phyloP scores from a whole-genome alignment of 2,113 vertebrate genomes.

The Esox niger region DNA sequence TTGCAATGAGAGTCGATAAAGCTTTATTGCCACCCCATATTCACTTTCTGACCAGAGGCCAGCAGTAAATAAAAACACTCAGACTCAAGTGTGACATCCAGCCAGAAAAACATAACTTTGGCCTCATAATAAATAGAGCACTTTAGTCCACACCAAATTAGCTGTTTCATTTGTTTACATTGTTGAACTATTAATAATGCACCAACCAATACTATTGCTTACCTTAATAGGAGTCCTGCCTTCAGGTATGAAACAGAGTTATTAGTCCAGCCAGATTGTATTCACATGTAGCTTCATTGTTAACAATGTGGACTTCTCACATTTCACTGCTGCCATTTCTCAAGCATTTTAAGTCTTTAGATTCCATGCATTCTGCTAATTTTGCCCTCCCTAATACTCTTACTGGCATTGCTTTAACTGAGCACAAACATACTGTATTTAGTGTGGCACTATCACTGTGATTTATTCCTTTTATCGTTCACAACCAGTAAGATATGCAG shows the following conservation, averaged over 20 bases:
- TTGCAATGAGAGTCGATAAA: neutral
- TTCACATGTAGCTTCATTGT: neutral
- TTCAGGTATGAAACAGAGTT: neutral
- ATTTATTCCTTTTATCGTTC: neutral
- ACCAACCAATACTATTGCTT: neutral
- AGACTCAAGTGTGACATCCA: neutral
- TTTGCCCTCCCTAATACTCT: neutral
- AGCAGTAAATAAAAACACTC: conserved; percentile 9
- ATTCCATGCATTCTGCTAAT: neutral
- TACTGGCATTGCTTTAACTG: too few species aligned
- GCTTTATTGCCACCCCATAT: neutral
- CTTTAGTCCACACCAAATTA: neutral
- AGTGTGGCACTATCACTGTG: neutral
- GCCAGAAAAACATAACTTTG: neutral
- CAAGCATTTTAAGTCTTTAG: neutral
- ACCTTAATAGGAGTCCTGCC: neutral
- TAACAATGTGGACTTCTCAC: neutral
- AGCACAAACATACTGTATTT: neutral
- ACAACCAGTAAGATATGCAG: neutral
- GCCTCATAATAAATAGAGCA: neutral
- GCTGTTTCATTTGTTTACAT: conserved; percentile 2
- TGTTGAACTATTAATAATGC: neutral
- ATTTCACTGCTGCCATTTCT: neutral
- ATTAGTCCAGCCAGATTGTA: too few species aligned
- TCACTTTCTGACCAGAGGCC: neutral